phyloP scores from a whole-genome alignment of 2,888 invertebrate genomes.

The Drosophila nr. perissopoda region DNA sequence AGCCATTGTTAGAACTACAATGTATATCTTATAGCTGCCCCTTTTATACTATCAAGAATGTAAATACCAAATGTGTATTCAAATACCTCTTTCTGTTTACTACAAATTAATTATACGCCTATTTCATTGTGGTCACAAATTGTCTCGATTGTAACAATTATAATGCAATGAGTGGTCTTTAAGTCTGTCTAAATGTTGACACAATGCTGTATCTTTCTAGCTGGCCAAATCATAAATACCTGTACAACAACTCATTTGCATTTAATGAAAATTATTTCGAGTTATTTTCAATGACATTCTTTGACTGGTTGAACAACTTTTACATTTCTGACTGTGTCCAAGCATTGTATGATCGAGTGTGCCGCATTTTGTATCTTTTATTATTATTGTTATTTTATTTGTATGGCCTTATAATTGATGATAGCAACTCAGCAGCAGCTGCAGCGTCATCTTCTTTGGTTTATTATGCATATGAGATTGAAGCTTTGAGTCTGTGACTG shows the following conservation, averaged over 20 bases:
- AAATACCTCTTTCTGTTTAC: background rate
- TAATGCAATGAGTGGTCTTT: constrained; percentile 10
- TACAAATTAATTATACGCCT: background rate
- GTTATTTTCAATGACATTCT: constrained; percentile 65
- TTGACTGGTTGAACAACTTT: constrained; percentile 76
- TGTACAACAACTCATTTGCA: constrained; percentile 51
- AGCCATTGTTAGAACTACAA: background rate
- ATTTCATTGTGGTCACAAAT: background rate
- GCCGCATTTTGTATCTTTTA: constrained; percentile 6
- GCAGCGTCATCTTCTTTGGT: constrained; percentile 46
- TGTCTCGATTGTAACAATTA: constrained; percentile 25
- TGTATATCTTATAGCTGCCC: background rate
- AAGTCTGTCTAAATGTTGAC: constrained; percentile 52
- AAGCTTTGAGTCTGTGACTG: constrained; percentile 33
- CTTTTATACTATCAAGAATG: background rate
- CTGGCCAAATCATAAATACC: constrained; percentile 5
- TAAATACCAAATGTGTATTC: background rate
- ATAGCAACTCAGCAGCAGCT: constrained; percentile 27
- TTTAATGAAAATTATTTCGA: constrained; percentile 32
- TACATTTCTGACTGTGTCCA: constrained; percentile 64
- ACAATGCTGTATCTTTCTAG: constrained; percentile 32
- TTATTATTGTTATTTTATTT: constrained; percentile 2
- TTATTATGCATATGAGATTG: constrained; percentile 67
- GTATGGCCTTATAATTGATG: constrained; percentile 26
- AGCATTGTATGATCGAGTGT: constrained; percentile 9